Conservation (phyloP, 2,888 invertebrate genomes). For the Reticulitermes lucifugus region DNA sequence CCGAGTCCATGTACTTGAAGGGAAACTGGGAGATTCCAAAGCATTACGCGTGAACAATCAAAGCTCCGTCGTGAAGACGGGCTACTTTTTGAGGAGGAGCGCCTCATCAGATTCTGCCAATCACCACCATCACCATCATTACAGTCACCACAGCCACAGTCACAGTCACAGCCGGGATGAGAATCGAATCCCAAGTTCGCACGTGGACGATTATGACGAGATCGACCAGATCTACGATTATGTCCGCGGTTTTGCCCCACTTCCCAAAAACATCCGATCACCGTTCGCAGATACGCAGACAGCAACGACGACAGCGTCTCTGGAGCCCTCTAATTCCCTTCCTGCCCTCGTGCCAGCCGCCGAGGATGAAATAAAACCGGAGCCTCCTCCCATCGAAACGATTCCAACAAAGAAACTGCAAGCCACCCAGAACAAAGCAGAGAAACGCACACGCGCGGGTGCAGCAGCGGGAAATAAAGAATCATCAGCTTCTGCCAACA, state of each 20-base stretch:
- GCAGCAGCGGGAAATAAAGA: slow-evolving; percentile 70
- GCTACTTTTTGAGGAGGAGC: slow-evolving; percentile 80
- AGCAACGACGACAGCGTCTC: slow-evolving; percentile 55
- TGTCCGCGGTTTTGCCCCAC: slow-evolving; percentile 91
- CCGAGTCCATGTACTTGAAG: slow-evolving; percentile 83
- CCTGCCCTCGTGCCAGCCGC: slow-evolving; percentile 61
- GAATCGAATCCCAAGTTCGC: slow-evolving; percentile 67
- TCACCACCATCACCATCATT: slow-evolving; percentile 60
- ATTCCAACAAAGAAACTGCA: slow-evolving; percentile 84
- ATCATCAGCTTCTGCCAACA: slow-evolving; percentile 67
- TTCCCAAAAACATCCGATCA: slow-evolving; percentile 83
- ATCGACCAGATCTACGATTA: slow-evolving; percentile 98
- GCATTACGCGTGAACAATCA: slow-evolving; percentile 50
- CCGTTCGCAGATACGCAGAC: slow-evolving; percentile 67
- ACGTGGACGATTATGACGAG: slow-evolving; percentile 87
- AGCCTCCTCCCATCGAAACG: slow-evolving; percentile 92
- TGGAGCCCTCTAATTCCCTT: slow-evolving; percentile 58
- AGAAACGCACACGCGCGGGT: slow-evolving; percentile 78
- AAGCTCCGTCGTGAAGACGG: slow-evolving; percentile 66
- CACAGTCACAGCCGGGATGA: slow-evolving; percentile 69
- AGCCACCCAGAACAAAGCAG: slow-evolving; percentile 65
- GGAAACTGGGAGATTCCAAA: slow-evolving; percentile 76
- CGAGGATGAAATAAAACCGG: slow-evolving; percentile 75
- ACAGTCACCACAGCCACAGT: slow-evolving; percentile 64
- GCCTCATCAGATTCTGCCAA: slow-evolving; percentile 80